Percentiles rank a stretch among this genome's conserved stretches.
Conservation (phyloP, 2,888 invertebrate genomes). For the Oxyteleia sp. region DNA sequence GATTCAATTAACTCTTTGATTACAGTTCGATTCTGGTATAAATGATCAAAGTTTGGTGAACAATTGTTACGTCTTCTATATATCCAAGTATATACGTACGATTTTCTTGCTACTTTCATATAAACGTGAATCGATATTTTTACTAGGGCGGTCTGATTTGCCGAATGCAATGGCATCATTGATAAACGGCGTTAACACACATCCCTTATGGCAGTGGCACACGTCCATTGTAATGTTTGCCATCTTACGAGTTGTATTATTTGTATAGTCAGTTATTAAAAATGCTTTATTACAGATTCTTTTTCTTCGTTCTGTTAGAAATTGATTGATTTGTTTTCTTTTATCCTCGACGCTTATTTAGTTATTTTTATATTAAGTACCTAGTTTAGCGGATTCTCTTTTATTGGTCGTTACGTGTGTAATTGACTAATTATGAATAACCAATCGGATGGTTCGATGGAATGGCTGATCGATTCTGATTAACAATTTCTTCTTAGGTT, state of each 20-base stretch:
- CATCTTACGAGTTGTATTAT: slow-evolving; percentile 33
- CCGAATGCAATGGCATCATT: slow-evolving; percentile 27
- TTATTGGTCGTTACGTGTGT: slow-evolving; percentile 66
- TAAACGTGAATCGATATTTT: neutral
- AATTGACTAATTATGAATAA: slow-evolving; percentile 69
- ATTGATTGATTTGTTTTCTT: slow-evolving; percentile 67
- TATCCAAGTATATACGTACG: no score
- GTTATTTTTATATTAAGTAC: slow-evolving; percentile 49
- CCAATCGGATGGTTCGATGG: slow-evolving; percentile 19
- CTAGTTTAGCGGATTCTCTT: slow-evolving; percentile 53
- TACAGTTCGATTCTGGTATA: no score
- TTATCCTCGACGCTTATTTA: slow-evolving; percentile 56
- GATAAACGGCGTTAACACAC: slow-evolving; percentile 46
- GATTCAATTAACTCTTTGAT: no score
- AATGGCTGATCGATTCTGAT: slow-evolving; percentile 51
- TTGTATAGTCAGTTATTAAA: slow-evolving; percentile 62
- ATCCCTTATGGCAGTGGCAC: slow-evolving; percentile 35
- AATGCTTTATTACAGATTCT: slow-evolving; percentile 61
- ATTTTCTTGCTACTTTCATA: neutral
- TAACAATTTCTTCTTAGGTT: slow-evolving; percentile 51
- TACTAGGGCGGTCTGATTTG: slow-evolving; percentile 5
- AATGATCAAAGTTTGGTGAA: no score
- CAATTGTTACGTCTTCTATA: no score
- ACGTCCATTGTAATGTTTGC: slow-evolving; percentile 53
- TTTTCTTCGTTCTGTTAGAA: slow-evolving; percentile 48